Conservation (phyloP, 2,888 invertebrate species). For the Eurytoma californica region DNA sequence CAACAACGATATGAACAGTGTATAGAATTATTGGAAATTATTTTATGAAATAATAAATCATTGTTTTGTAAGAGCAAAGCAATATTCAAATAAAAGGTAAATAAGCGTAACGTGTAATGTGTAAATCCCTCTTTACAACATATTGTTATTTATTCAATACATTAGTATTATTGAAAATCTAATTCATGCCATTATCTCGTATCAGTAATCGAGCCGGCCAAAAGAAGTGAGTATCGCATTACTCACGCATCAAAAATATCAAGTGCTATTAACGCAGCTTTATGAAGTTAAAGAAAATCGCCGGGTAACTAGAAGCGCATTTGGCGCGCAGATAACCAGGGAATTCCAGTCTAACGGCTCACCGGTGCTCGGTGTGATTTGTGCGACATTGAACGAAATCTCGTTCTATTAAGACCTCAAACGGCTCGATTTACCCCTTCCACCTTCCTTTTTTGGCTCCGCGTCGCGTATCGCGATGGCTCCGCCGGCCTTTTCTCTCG, state of each 20-base stretch:
- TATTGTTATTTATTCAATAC: background rate
- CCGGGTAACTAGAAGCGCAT: background rate
- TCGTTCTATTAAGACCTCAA: conserved; percentile 15
- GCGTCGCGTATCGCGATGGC: background rate
- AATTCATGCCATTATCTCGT: background rate
- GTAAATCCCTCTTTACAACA: background rate
- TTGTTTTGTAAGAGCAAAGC: too few species aligned
- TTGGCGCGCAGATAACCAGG: background rate
- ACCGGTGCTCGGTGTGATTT: conserved; percentile 18
- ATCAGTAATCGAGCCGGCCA: background rate
- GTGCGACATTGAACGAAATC: conserved; percentile 28
- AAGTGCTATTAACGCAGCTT: background rate
- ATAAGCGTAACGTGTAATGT: background rate
- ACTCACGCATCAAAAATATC: background rate
- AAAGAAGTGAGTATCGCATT: background rate
- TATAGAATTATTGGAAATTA: too few species aligned
- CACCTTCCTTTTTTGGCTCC: background rate
- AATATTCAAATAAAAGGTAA: too few species aligned
- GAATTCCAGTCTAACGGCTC: conserved; percentile 27
- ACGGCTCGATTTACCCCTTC: conserved; percentile 5
- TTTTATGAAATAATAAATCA: too few species aligned
- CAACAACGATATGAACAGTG: too few species aligned
- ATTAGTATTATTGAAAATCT: background rate
- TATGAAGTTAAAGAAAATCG: background rate
- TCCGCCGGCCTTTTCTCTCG: background rate